Percentiles rank a stretch among this genome's conserved stretches.
Evolutionary conservation across 1,140 invertebrate species (phyloP).

Genomic region (Archegozetes longisetosus): DNA sequence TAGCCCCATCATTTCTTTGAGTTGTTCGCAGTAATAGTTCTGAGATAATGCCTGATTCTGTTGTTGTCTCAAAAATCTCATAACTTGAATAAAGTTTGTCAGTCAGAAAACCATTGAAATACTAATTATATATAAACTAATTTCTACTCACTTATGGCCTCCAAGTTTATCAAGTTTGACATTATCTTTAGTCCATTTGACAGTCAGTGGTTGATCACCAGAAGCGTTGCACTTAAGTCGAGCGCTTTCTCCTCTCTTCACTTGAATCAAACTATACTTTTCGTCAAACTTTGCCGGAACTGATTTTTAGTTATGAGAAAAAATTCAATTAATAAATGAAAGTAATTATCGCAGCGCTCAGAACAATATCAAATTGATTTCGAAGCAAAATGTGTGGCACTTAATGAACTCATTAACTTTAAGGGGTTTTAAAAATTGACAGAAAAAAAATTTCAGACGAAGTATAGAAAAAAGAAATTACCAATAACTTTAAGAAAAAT

Average conservation of each 20-base stretch:
- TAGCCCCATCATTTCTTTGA: slow-evolving; percentile 66
- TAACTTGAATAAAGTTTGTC: slow-evolving; percentile 13
- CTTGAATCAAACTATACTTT: slow-evolving; percentile 74
- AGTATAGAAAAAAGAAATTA: background rate
- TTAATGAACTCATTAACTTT: background rate
- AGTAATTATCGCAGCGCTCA: background rate
- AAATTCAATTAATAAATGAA: background rate
- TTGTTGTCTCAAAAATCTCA: slow-evolving; percentile 22
- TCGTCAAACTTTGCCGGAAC: slow-evolving; percentile 86
- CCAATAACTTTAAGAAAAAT: background rate
- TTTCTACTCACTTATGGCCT: background rate
- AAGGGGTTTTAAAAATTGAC: background rate
- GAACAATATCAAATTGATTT: background rate
- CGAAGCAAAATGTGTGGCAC: background rate
- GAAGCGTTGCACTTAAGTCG: slow-evolving; percentile 87
- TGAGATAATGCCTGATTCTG: slow-evolving; percentile 21
- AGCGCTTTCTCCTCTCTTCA: slow-evolving; percentile 69
- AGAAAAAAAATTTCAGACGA: no score
- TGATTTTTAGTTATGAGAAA: slow-evolving; percentile 25
- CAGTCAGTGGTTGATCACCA: slow-evolving; percentile 88
- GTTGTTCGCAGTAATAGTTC: slow-evolving; percentile 65
- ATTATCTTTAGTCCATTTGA: slow-evolving; percentile 50
- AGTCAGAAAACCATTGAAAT: background rate
- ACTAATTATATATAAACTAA: background rate
- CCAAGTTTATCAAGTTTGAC: slow-evolving; percentile 5